Base-by-base conservation (phyloP, 2,888 invertebrate genomes). In the Lingula anatina region DNA sequence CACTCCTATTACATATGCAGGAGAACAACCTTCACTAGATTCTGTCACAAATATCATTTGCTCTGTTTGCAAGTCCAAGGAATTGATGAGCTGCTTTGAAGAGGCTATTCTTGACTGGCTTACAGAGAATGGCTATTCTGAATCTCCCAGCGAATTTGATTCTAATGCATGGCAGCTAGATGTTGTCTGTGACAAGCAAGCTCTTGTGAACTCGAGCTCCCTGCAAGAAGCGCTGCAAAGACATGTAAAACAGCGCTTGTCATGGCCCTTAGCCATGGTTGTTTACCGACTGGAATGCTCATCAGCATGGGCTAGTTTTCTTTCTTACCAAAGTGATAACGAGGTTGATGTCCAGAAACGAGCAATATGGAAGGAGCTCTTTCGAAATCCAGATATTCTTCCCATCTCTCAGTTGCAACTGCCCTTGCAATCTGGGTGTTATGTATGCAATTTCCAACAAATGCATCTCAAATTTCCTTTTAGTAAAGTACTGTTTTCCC, bases 1-100 rank as follows among this genome's bases (percentile, higher is more conserved):
- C n/a, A 55, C 60, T 0, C 39, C 55, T 26, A 61, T 64, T 5
- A 47, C 49, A 41, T 64, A 61, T 39, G 37, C 41, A 7, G 28
- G 18, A 18, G 31, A 42, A 21, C 51, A 52, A 21, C 47, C 58
- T 26, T 31, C 52, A 49, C 42, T 56, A 5, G 44, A 50, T 3
- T 57, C 54, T 21, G 51, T 62, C 1, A 43, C 43, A n/a, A 15
- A 40, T 1, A 20, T 56, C 1, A 45, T 61, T 18, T 35, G 50
- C 24, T 40, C 55, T 12, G 45, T 55, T 26, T 15, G 5, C 7
- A 4, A 38, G 24, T 24, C 23, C 24, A 21, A 38, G 12, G 18
- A 12, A 15, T 20, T 46, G 12, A 39, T 26, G 28, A 18, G 20
- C 12, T 15, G 18, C 5, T 23, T 47, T 2, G n/a, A 21, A 27